phyloP scores from a whole-genome alignment of 1,140 invertebrate species.

The Penaeus indicus region DNA sequence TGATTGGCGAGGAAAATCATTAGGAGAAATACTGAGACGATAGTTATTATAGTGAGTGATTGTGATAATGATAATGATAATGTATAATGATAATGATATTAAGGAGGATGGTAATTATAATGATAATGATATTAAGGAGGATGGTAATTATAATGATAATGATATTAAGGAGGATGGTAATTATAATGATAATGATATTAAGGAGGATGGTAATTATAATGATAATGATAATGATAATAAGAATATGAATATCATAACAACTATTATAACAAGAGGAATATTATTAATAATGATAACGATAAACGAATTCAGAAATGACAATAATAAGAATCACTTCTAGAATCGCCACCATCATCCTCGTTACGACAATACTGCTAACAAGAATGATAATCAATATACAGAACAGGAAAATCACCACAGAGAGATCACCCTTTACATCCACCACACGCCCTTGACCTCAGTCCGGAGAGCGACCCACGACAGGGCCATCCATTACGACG shows the following conservation, averaged over 20 bases:
- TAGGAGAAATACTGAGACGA: too few species aligned
- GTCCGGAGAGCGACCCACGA: too few species aligned
- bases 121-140: not conserved
- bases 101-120: too few species aligned
- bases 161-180: not conserved
- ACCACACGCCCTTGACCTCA: not conserved
- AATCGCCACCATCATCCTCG: too few species aligned
- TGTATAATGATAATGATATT: too few species aligned
- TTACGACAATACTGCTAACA: not conserved
- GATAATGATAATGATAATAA: not conserved
- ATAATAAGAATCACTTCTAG: not conserved
- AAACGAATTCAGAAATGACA: not conserved
- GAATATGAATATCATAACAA: not conserved
- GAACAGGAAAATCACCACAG: not conserved
- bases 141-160: not conserved
- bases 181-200: conserved; percentile 1
- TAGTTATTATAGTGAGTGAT: too few species aligned
- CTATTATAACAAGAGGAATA: not conserved
- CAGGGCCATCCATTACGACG: too few species aligned
- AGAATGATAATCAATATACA: not conserved
- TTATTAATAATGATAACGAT: not conserved
- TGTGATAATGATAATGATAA: too few species aligned
- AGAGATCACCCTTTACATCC: not conserved
- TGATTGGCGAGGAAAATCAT: too few species aligned
- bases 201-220: not conserved